Evolutionary conservation across 2,797 vertebrate species (phyloP), one percentile per base, ranked within the genome.

Genomic region (Acropternis orthonyx): DNA sequence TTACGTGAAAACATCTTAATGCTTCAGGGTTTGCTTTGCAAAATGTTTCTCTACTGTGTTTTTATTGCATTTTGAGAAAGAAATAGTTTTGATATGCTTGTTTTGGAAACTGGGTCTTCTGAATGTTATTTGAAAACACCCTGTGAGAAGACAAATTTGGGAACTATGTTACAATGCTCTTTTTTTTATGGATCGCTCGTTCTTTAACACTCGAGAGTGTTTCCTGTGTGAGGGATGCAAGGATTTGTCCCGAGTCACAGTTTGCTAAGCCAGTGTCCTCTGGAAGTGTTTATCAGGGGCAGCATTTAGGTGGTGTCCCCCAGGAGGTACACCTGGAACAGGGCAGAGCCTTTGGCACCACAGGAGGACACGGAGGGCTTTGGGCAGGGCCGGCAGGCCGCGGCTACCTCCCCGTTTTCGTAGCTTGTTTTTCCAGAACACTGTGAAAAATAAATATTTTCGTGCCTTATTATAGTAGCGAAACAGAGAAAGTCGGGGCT

Each of bases 31-130:
- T 68, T 23, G 0, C 10, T 7, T 30, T 48, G 16, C n/a, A 12
- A 0, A 20, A 16, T 1, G 7, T 2, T 55, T 10, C 44, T 41
- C 11, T 1, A 0, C 16, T 8, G 1, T 6, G 1, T 13, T 81
- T 81, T 43, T 13, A 1, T 4, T 37, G 56, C 18, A 54, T 21
- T 39, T 37, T n/a, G 23, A 23, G 41, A 13, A 26, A 36, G 6
- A 12, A 56, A 8, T 39, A 2, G 13, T 20, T 54, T 20, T 30
- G 16, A 3, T 10, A 0, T 6, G 1, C 1, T 48, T 19, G 9
- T 20, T 81, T 39, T 19, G 21, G 63, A 24, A 67, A 46, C 16
- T 1, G 7, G 1, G 15, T 6, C 5, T 69, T 49, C 8, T 1
- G 7, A 3, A 1, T 1, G 37, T 48, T 36, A 2, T 1, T 49